Percentiles rank a stretch among this genome's conserved stretches.
Conservation (phyloP, 30 jellyfish, hydroid and myxozoan genomes). For the Morbakka virulenta region DNA sequence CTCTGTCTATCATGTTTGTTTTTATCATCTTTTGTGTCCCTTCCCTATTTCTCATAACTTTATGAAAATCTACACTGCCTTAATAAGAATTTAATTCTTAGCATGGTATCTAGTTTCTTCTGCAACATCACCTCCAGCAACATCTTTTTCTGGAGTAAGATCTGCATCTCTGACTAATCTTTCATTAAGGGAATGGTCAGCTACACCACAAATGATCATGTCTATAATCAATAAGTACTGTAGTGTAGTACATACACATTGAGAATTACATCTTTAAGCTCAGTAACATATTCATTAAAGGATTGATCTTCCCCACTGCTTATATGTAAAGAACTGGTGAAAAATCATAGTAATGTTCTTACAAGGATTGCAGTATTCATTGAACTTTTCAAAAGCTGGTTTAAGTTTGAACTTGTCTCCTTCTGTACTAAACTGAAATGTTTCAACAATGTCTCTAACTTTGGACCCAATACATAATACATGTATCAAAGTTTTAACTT, state of each 20-base stretch:
- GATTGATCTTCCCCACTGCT: conserved; percentile 41
- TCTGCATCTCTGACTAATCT: conserved; percentile 34
- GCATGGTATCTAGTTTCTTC: conserved; percentile 51
- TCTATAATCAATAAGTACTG: no score
- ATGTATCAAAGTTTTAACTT: conserved; percentile 18
- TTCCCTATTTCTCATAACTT: conserved; percentile 11
- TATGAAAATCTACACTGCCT: conserved; percentile 28
- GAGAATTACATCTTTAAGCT: no score
- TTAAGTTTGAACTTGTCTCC: conserved; percentile 29
- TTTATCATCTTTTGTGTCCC: conserved; percentile 30
- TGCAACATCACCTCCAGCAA: conserved; percentile 45
- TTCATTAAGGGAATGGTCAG: conserved; percentile 9
- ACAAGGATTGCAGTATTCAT: conserved; percentile 34
- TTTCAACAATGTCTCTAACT: conserved; percentile 39
- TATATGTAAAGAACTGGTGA: conserved; percentile 25
- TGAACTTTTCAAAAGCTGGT: conserved; percentile 30
- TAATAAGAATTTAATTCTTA: conserved; percentile 14
- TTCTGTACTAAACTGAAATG: conserved; percentile 25
- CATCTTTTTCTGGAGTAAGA: conserved; percentile 16
- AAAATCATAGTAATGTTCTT: conserved; percentile 30
- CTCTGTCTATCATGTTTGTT: conserved; percentile 18
- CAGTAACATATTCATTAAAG: conserved; percentile 42
- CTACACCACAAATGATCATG: no score
- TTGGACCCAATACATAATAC: conserved; percentile 36
- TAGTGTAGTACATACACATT: no score